phyloP scores from a whole-genome alignment of 2,797 vertebrate genomes.

The Amblyraja radiata region DNA sequence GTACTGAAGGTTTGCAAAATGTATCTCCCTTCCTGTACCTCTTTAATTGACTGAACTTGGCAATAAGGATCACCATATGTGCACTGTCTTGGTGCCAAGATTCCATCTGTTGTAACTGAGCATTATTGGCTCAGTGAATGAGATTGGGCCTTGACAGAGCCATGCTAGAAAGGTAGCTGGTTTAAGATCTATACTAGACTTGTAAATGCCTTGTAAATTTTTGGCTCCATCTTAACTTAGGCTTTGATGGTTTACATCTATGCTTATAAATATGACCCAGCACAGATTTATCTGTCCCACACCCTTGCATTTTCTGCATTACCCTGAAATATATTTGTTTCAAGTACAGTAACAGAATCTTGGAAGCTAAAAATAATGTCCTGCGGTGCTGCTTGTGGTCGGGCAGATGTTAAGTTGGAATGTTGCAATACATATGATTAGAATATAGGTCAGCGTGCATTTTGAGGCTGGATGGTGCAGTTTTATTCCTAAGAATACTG shows the following conservation, averaged over 20 bases:
- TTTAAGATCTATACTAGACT: not conserved
- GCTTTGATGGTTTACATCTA: not conserved
- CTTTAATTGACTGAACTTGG: not conserved
- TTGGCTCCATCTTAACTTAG: not conserved
- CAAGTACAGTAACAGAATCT: not conserved
- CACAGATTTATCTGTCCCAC: not conserved
- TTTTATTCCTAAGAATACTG: not conserved
- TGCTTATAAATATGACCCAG: not conserved
- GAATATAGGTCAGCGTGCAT: not conserved
- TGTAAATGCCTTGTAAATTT: not conserved
- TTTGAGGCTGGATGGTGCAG: not conserved
- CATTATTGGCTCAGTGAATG: not conserved
- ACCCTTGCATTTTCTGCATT: too few species aligned
- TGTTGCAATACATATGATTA: not conserved
- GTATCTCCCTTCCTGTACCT: not conserved
- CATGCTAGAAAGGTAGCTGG: not conserved
- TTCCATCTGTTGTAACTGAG: constrained; percentile 10
- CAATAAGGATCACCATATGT: not conserved
- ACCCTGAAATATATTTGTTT: not conserved
- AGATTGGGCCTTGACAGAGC: not conserved
- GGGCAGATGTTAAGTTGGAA: not conserved
- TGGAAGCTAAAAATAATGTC: not conserved
- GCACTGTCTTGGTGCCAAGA: not conserved
- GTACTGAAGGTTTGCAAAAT: not conserved
- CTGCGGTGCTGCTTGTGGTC: not conserved